Evolutionary conservation across 2,113 vertebrate genomes (phyloP), one percentile per base, ranked within the genome.

Genomic region (Callopanchax toddi): DNA sequence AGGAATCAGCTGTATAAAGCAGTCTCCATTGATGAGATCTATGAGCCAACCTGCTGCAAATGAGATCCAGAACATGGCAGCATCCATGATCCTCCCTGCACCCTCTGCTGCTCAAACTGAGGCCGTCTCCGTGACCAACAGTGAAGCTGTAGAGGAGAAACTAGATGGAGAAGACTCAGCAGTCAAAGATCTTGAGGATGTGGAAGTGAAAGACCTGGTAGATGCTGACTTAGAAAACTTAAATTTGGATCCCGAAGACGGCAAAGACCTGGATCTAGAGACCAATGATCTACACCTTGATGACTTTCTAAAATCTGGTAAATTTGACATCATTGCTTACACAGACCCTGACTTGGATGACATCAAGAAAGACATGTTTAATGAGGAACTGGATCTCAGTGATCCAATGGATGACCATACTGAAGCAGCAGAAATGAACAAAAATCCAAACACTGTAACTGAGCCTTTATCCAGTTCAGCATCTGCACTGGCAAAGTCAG

Each of bases 301-400:
- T 78, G 95, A 99, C 84, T 96, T 99, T 45, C 78, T 99, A 18
- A 93, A 91, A 73, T 95, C 96, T 6, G 97, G 96, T 3, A 95
- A 99, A 67, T 99, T 99, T 86, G 97, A 99, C 85, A 95, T 99
- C 26, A 98, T 99, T 73, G 97, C 97, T 0, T 99, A 98, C 51
- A 97, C 97, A 16, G 96, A 98, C 59, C 97, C 97, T 34, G 97
- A 97, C 60, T 92, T 96, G 45, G 95, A 98, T 73, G 95, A 93
- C 45, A 95, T 97, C 78, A 98, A 97, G 84, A 98, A 97, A 82
- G 94, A 95, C 79, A 92, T 97, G 95, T 97, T 99, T 79, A 98
- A 93, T 40, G 97, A 97, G 78, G 96, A 98, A 26, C 83, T 99
- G 51, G 97, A 98, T 74, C 95, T 99, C 12, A 93, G 34, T 69